phyloP scores from a whole-genome alignment of 2,113 vertebrate species.

The Austrofundulus limnaeus region DNA sequence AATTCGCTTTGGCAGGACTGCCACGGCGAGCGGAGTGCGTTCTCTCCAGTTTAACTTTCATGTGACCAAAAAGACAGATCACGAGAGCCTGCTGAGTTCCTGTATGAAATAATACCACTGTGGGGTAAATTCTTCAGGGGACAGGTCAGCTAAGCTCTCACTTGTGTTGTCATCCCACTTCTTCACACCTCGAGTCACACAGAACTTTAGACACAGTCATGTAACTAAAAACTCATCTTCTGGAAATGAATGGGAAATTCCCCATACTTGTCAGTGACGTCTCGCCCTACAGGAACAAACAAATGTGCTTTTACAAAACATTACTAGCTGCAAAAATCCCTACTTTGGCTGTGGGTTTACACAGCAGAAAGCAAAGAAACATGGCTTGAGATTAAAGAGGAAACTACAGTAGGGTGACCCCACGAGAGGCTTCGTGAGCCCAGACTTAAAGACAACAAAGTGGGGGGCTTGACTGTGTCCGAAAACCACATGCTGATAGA shows the following conservation, averaged over 20 bases:
- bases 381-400: conserved; percentile 52
- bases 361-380: conserved; percentile 42
- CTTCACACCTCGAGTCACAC: conserved; percentile 69
- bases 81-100: conserved; percentile 55
- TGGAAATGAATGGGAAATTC: conserved; percentile 58
- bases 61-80: conserved; percentile 66
- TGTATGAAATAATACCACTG: conserved; percentile 67
- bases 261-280: conserved; percentile 45
- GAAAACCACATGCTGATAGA: conserved; percentile 75
- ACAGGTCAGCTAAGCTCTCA: conserved; percentile 63
- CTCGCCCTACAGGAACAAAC: conserved; percentile 39
- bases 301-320: not conserved
- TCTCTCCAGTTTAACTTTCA: conserved; percentile 55
- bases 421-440: conserved; percentile 50
- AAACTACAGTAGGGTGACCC: conserved; percentile 38
- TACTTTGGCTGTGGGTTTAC: conserved; percentile 24
- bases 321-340: conserved; percentile 2
- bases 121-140: conserved; percentile 65
- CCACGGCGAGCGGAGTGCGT: conserved; percentile 42
- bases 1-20: conserved; percentile 39
- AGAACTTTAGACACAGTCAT: conserved; percentile 64
- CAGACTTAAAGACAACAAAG: conserved; percentile 66
- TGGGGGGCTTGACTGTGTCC: conserved; percentile 64
- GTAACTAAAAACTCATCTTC: conserved; percentile 77
- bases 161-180: conserved; percentile 61